phyloP scores from a whole-genome alignment of 2,888 invertebrate genomes.

The Crocallis elinguaria region DNA sequence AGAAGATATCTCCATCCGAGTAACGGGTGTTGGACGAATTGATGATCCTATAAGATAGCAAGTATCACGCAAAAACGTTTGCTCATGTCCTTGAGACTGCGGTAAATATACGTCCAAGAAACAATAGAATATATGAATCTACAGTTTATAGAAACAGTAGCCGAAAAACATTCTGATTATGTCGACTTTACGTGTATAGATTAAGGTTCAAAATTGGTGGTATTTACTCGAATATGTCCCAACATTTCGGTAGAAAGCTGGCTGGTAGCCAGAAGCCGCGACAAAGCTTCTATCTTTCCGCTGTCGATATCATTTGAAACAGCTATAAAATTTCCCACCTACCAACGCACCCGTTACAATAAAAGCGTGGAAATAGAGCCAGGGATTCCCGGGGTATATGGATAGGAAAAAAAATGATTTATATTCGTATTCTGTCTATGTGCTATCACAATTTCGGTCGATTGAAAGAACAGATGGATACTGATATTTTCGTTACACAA shows the following conservation, averaged over 20 bases:
- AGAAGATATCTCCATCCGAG: constrained; percentile 20
- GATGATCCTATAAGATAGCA: constrained; percentile 36
- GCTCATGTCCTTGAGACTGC: constrained; percentile 30
- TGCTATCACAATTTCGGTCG: not conserved
- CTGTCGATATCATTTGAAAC: constrained; percentile 60
- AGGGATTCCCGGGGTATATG: constrained; percentile 31
- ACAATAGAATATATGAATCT: constrained; percentile 22
- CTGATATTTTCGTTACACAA: not conserved
- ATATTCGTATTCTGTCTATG: constrained; percentile 7
- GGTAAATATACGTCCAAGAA: constrained; percentile 28
- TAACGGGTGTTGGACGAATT: constrained; percentile 25
- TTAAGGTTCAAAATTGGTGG: constrained; percentile 32
- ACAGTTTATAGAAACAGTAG: constrained; percentile 4
- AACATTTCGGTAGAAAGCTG: constrained; percentile 51
- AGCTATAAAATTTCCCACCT: constrained; percentile 45
- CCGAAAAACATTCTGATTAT: constrained; percentile 1
- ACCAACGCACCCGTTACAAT: constrained; percentile 36
- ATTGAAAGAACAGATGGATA: not conserved
- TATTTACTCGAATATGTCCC: constrained; percentile 30
- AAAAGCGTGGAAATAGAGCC: constrained; percentile 31
- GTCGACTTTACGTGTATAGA: constrained; percentile 30
- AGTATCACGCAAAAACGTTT: constrained; percentile 33
- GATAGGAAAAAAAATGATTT: constrained; percentile 23
- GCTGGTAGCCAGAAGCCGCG: constrained; percentile 60
- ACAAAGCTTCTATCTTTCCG: constrained; percentile 61